A percentile compares a stretch with the other conserved stretches of the same genome.
Conservation (phyloP, 1,140 invertebrate species). For the Pantala flavescens region DNA sequence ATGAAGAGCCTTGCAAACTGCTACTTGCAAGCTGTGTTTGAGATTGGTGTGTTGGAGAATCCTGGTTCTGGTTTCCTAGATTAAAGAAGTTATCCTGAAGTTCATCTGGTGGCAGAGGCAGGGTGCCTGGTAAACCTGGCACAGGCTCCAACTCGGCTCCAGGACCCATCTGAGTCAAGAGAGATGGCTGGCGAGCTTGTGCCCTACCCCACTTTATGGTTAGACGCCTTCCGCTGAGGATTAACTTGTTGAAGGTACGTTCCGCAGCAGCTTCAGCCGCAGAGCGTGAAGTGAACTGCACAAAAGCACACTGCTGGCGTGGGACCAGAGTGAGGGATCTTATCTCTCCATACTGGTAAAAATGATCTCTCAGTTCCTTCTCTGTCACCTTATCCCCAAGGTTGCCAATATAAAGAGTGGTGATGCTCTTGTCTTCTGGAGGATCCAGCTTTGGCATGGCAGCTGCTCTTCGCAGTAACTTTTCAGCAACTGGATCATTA, state of each 20-base stretch:
- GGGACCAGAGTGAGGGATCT: slow-evolving; percentile 82
- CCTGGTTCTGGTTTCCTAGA: slow-evolving; percentile 31
- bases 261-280: slow-evolving; percentile 91
- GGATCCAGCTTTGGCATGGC: slow-evolving; percentile 90
- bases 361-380: slow-evolving; percentile 82
- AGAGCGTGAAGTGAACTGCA: slow-evolving; percentile 84
- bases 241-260: slow-evolving; percentile 92
- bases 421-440: slow-evolving; percentile 92
- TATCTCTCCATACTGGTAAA: slow-evolving; percentile 99
- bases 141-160: slow-evolving; percentile 60
- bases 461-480: slow-evolving; percentile 84
- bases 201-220: slow-evolving; percentile 96
- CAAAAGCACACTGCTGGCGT: slow-evolving; percentile 94
- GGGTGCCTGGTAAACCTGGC: slow-evolving; percentile 69
- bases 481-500: slow-evolving; percentile 98
- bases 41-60: neutral
- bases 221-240: slow-evolving; percentile 71
- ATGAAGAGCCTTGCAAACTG: slow-evolving; percentile 36
- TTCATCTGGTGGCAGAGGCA: slow-evolving; percentile 67
- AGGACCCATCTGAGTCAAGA: slow-evolving; percentile 20
- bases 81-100: slow-evolving; percentile 76
- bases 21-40: slow-evolving; percentile 25
- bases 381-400: slow-evolving; percentile 81
- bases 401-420: slow-evolving; percentile 93
- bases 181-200: slow-evolving; percentile 51